Percentiles rank a stretch among this genome's conserved stretches.
phyloP scores from a whole-genome alignment of 2,888 invertebrate species.

The Mactromeris polynyma region DNA sequence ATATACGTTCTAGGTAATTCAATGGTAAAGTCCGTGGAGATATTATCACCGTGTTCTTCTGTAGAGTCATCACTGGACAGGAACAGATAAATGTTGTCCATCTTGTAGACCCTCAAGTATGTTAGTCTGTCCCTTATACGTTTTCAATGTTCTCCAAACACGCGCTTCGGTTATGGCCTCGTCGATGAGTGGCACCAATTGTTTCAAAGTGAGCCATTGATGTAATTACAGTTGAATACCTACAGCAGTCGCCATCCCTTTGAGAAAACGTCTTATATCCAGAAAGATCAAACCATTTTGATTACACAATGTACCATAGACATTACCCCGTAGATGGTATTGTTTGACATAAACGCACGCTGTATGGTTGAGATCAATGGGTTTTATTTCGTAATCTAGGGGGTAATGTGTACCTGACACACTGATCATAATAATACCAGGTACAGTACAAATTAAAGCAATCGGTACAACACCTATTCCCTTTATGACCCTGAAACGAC shows the following conservation, averaged over 20 bases:
- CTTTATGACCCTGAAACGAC: not conserved
- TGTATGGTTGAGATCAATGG: too few species aligned
- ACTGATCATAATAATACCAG: not conserved
- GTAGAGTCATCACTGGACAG: slow-evolving; percentile 30
- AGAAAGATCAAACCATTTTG: slow-evolving; percentile 15
- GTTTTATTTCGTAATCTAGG: too few species aligned
- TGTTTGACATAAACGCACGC: too few species aligned
- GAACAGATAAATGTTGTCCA: slow-evolving; percentile 31
- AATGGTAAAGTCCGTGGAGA: slow-evolving; percentile 45
- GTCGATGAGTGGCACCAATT: not conserved
- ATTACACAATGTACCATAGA: too few species aligned
- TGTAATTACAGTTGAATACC: not conserved
- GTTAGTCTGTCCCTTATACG: not conserved
- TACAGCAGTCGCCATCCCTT: not conserved
- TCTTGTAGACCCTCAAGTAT: not conserved
- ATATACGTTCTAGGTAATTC: slow-evolving; percentile 40
- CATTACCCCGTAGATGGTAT: too few species aligned
- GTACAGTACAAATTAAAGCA: not conserved
- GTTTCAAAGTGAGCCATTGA: not conserved
- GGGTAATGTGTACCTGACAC: not conserved
- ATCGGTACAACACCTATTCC: not conserved
- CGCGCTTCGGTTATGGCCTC: not conserved
- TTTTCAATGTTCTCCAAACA: not conserved
- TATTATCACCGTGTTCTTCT: slow-evolving; percentile 34
- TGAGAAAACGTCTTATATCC: not conserved